Evolutionary conservation across 2,888 invertebrate species (phyloP), one percentile per base, ranked within the genome.

Genomic region (Tribolium freemani): DNA sequence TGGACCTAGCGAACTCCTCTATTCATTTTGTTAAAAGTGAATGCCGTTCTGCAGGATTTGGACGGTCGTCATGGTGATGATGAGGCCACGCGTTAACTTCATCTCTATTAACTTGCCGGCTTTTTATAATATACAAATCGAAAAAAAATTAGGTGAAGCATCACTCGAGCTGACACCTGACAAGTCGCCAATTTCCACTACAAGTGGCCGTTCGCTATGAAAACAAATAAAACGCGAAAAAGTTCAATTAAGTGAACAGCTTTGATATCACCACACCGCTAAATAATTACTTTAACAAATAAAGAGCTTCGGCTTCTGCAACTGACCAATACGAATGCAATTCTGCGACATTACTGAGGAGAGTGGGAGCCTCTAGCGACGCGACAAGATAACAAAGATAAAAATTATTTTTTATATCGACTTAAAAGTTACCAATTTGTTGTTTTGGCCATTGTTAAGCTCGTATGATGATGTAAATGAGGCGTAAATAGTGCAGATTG

Each of bases 41-140:
- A 13, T 13, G 48, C 6, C 11, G 48, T 48, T 48, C 45, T 44
- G 46, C 45, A 20, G 46, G 46, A 13, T 30, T 60, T 30, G 48
- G 21, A 20, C 26, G 48, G 60, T 60, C 45, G 60, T 46, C 30
- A 60, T 60, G 46, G 60, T 26, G 48, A 60, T 48, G 13, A 48
- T 48, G 13, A 48, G 16, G 48, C 48, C 45, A 58, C 38, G 58
- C 58, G 16, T 30, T 48, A 13, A 21, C 60, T 44, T 45, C 30
- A 26, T 8, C 26, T 45, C 60, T 60, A 60, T 60, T 48, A 60
- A 60, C 48, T 60, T 21, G 38, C 60, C 48, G 11, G 57, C 60
- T 60, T 46, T 60, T 60, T 60, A 60, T 60, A 60, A 60, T 60
- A 60, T 45, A 45, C 60, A 60, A 60, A 60, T 48, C 48, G 48